phyloP scores from a whole-genome alignment of 2,797 vertebrate species.

The Protosalanx chinensis region DNA sequence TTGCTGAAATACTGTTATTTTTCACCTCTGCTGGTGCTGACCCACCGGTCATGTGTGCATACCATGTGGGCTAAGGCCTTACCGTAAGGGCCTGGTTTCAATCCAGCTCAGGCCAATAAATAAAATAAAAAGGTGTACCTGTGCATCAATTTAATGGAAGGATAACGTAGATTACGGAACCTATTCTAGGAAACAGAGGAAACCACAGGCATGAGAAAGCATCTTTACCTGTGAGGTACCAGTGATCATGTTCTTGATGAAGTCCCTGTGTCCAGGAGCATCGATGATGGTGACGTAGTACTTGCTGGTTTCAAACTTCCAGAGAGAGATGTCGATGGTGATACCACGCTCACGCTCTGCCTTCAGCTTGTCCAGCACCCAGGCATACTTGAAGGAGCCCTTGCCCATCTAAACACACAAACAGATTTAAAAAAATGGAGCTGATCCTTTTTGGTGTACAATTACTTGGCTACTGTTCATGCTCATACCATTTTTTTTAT shows the following conservation, averaged over 20 bases:
- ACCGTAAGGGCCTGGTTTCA: too few species aligned
- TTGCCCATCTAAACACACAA: conserved; percentile 74
- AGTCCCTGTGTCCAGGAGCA: conserved; percentile 79
- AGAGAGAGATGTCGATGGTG: conserved; percentile 80
- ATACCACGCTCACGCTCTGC: conserved; percentile 79
- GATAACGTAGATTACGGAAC: not conserved
- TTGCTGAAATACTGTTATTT: too few species aligned
- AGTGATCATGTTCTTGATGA: conserved; percentile 87
- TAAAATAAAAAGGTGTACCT: not conserved
- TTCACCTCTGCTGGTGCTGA: too few species aligned
- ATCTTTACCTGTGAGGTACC: conserved; percentile 79
- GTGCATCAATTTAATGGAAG: not conserved
- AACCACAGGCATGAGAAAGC: not conserved
- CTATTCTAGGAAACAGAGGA: too few species aligned
- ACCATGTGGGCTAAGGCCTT: too few species aligned
- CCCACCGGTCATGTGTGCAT: too few species aligned
- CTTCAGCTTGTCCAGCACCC: conserved; percentile 82
- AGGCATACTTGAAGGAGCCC: conserved; percentile 81
- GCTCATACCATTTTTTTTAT: too few species aligned
- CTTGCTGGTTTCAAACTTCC: conserved; percentile 79
- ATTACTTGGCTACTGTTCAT: not conserved
- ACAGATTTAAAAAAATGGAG: not conserved
- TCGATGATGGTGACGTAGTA: conserved; percentile 81
- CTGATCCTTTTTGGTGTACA: not conserved
- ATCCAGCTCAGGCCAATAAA: too few species aligned